Evolutionary conservation across 2,888 invertebrate species (phyloP), one percentile per base, ranked within the genome.

Genomic region (Eupithecia dodoneata): DNA sequence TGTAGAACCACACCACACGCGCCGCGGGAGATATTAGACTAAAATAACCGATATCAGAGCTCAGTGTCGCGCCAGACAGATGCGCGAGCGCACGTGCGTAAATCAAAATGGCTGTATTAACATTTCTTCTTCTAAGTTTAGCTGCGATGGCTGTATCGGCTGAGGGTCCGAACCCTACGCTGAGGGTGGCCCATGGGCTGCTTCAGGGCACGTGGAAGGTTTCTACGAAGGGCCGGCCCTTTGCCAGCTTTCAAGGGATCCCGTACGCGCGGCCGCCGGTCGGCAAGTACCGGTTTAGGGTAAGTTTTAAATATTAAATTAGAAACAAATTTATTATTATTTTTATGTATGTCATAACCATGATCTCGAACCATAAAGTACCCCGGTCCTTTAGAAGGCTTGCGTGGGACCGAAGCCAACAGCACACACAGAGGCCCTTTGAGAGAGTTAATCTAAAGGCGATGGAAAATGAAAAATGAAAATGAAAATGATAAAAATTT

Each of bases 191-290:
- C 3, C 87, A 92, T 74, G 95, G 95, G 0, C 73, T 90, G 0
- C 77, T 95, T 0, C 91, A 90, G 73, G 95, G 95, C 0, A 74
- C 89, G 0, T 95, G 94, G 95, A 91, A 90, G 76, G 84, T 87
- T 2, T 93, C 95, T 0, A 87, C 90, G 2, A 90, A 91, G 70
- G 92, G 94, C 42, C 86, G 95, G 80, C 85, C 87, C 0, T 96
- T 93, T 81, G 96, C 96, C 10, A 96, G 96, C 59, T 97, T 96
- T 82, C 93, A 96, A 82, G 97, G 97, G 0, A 92, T 97, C 71
- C 97, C 97, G 0, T 97, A 96, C 83, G 97, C 97, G 0, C 88
- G 95, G 73, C 96, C 97, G 15, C 97, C 97, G 0, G 86, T 96
- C 12, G 96, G 96, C n/a, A 95, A 96, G 79, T 91, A 95, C 71